Conservation (phyloP, 2,888 invertebrate species). For the Ganaspis brasiliensis region DNA sequence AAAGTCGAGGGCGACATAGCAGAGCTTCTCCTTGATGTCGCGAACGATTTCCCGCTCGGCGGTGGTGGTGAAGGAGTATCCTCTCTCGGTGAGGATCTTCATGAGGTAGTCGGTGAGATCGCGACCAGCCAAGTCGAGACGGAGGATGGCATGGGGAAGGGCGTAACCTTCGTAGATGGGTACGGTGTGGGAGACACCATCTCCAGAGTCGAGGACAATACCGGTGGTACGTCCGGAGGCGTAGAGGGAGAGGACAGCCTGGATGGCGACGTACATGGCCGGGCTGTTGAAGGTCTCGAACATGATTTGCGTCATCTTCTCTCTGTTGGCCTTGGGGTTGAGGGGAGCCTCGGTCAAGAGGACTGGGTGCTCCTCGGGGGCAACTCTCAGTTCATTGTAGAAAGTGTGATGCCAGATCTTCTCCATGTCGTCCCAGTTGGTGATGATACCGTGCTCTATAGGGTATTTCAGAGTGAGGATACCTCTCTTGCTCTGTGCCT, state of each 20-base stretch:
- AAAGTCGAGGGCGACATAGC: no score
- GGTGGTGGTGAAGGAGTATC: constrained; percentile 96
- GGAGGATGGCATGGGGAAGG: no score
- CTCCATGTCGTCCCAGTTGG: constrained; percentile 95
- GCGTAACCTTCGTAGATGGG: no score
- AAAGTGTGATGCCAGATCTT: constrained; percentile 86
- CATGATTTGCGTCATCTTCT: no score
- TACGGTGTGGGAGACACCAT: constrained; percentile 96
- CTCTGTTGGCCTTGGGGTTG: constrained; percentile 97
- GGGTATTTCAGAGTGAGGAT: constrained; percentile 90
- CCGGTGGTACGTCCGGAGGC: constrained; percentile 97
- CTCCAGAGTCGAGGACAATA: no score
- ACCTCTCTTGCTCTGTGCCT: constrained; percentile 92
- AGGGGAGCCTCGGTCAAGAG: constrained; percentile 95
- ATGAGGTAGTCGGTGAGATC: constrained; percentile 98
- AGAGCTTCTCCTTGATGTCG: constrained; percentile 97
- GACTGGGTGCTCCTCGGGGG: constrained; percentile 96
- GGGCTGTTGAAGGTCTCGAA: constrained; percentile 94
- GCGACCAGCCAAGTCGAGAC: no score
- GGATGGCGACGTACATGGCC: constrained; percentile 94
- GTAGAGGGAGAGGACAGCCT: constrained; percentile 93
- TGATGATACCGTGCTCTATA: constrained; percentile 85
- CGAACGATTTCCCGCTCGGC: constrained; percentile 97
- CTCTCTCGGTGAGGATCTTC: no score
- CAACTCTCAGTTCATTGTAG: constrained; percentile 90